Conservation (phyloP, 2,113 vertebrate genomes). For the Prunella fulvescens region DNA sequence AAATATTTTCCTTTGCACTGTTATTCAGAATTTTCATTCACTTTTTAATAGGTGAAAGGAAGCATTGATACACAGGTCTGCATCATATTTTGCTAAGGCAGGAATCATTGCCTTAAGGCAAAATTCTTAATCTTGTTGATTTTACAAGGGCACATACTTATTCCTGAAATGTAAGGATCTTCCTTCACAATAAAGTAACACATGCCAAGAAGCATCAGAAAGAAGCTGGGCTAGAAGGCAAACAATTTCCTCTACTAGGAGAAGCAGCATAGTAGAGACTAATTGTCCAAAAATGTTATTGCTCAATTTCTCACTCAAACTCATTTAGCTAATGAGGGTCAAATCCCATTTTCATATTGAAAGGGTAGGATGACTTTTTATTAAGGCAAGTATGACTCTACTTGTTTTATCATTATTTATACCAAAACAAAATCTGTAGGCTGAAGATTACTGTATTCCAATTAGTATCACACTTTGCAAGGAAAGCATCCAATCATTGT, state of each 20-base stretch:
- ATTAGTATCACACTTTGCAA: not conserved
- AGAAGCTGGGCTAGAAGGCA: not conserved
- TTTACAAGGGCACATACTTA: not conserved
- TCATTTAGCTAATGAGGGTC: not conserved
- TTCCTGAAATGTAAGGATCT: not conserved
- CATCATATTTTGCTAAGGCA: not conserved
- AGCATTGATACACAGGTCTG: not conserved
- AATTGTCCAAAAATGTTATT: not conserved
- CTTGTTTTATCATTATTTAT: not conserved
- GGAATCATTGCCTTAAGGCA: not conserved
- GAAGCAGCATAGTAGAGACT: not conserved
- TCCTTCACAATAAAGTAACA: not conserved
- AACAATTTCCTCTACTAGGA: not conserved
- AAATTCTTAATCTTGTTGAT: constrained; percentile 7
- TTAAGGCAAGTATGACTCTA: not conserved
- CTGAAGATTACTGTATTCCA: not conserved
- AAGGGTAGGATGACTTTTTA: constrained; percentile 16
- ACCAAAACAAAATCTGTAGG: not conserved
- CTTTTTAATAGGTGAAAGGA: not conserved
- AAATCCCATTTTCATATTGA: not conserved
- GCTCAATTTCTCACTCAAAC: not conserved
- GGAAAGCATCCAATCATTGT: not conserved
- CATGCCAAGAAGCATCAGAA: not conserved
- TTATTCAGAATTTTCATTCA: not conserved
- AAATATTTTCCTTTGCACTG: not conserved